Percentiles rank a stretch among this genome's conserved stretches.
These are phyloP conservation scores for Saturnia japonica DNA, from an alignment of 2,888 invertebrate species.

Conservation along the genomic window DNA sequence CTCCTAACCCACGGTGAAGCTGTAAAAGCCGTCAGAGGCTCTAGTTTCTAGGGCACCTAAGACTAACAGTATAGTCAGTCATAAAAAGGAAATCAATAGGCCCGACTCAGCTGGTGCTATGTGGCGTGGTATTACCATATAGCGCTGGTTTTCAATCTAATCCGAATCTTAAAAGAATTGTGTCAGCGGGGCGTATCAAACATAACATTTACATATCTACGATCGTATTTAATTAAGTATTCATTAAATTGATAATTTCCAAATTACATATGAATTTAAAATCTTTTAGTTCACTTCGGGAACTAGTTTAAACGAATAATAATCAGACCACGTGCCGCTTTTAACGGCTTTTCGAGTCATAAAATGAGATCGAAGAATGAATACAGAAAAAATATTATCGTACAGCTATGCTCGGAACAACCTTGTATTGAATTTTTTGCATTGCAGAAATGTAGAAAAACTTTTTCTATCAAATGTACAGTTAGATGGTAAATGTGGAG, in stretches of 20 bases:
- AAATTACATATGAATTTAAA: neutral
- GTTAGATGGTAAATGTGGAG: no score
- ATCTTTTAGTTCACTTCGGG: neutral
- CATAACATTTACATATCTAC: neutral
- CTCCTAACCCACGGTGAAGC: no score
- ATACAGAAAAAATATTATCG: neutral
- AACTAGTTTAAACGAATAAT: conserved; percentile 1
- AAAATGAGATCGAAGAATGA: neutral
- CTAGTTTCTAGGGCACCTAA: no score
- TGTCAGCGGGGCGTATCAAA: neutral
- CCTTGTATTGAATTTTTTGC: neutral
- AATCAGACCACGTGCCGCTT: neutral
- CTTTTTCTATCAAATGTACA: no score
- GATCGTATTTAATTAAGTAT: conserved; percentile 1
- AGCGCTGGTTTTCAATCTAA: no score
- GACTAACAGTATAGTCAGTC: no score
- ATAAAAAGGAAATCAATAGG: no score
- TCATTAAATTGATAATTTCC: neutral
- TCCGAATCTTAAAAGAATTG: neutral
- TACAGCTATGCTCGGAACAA: neutral
- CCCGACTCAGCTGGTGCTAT: no score
- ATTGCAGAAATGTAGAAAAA: neutral
- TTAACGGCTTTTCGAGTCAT: neutral
- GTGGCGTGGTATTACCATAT: no score
- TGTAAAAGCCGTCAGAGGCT: no score